A percentile compares a stretch with the other conserved stretches of the same genome.
Evolutionary conservation across 2,888 invertebrate species (phyloP).

Genomic region (Ormia ochracea): DNA sequence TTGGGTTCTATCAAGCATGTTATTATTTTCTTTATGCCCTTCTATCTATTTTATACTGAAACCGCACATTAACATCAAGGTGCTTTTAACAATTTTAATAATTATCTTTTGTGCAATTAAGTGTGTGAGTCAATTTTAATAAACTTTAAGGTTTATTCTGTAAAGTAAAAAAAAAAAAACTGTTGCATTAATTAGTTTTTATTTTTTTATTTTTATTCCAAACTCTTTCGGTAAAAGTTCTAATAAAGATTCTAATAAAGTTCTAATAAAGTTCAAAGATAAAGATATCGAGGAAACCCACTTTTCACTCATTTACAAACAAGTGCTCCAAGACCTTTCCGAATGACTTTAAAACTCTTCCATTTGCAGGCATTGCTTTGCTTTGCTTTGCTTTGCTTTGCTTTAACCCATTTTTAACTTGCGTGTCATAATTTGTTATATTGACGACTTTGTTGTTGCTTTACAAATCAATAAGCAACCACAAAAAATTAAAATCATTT

Average conservation of each 20-base stretch:
- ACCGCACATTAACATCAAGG: no score
- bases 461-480: slow-evolving; percentile 40
- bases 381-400: no score
- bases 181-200: no score
- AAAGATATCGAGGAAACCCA: no score
- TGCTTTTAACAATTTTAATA: no score
- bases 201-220: not conserved
- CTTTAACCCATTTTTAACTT: not conserved
- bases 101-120: no score
- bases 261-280: no score
- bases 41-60: not conserved
- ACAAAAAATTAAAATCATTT: slow-evolving; percentile 29
- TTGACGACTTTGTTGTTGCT: not conserved
- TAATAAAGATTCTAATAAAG: no score
- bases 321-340: not conserved
- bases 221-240: not conserved
- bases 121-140: no score
- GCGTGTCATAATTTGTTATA: not conserved
- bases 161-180: not conserved
- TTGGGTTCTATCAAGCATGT: not conserved
- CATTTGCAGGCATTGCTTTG: no score
- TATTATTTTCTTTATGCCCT: no score
- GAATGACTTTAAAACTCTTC: not conserved
- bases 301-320: no score
- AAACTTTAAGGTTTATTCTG: not conserved